phyloP scores from a whole-genome alignment of 2,888 invertebrate species.

The Melolontha melolontha region DNA sequence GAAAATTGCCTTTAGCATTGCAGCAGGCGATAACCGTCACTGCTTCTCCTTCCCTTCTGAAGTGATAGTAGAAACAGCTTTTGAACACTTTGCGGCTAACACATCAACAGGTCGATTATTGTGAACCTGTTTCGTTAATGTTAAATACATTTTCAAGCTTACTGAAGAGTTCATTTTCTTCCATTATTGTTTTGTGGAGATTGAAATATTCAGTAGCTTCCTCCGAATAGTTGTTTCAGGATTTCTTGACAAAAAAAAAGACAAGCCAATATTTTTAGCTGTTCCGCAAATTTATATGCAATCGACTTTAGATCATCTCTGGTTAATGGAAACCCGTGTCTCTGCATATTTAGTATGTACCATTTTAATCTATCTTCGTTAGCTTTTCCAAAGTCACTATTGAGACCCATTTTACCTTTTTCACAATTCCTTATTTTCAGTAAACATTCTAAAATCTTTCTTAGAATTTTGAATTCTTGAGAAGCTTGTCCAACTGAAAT shows the following conservation, averaged over 20 bases:
- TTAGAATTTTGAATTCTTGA: not conserved
- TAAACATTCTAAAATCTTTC: too few species aligned
- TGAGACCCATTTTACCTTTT: not conserved
- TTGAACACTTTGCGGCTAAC: too few species aligned
- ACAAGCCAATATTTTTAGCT: too few species aligned
- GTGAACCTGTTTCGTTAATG: too few species aligned
- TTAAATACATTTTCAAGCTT: too few species aligned
- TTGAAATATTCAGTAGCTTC: slow-evolving; percentile 3
- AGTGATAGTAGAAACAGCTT: too few species aligned
- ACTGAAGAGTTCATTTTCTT: not conserved
- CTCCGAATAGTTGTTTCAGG: too few species aligned
- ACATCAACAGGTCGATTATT: too few species aligned
- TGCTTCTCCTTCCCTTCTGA: too few species aligned
- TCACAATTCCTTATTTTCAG: not conserved
- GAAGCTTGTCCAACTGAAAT: not conserved
- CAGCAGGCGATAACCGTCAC: too few species aligned
- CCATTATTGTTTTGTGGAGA: not conserved
- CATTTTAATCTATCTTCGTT: not conserved
- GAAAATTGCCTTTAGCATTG: too few species aligned
- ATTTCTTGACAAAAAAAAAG: too few species aligned
- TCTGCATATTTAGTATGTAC: not conserved
- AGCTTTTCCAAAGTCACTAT: not conserved
- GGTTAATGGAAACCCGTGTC: slow-evolving; percentile 7
- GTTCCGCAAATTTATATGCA: not conserved
- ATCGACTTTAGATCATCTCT: not conserved